Percentiles rank a stretch among this genome's conserved stretches.
These are phyloP conservation scores for Pterocles gutturalis DNA, from an alignment of 2,113 vertebrate species.

Conservation along the genomic window DNA sequence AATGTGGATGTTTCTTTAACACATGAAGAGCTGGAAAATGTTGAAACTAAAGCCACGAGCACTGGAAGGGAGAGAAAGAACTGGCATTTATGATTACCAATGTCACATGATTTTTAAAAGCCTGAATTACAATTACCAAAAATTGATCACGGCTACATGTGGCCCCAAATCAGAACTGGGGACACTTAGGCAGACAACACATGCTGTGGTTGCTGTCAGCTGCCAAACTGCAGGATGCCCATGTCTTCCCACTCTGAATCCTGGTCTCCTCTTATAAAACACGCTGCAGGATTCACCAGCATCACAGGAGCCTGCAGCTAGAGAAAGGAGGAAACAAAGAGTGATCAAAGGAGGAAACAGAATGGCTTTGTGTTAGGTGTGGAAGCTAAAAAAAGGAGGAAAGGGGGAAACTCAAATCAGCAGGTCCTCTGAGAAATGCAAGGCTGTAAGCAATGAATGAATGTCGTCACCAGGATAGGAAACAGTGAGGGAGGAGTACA, in stretches of 20 bases:
- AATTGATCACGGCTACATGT: neutral
- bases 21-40: neutral
- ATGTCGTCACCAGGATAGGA: rapidly evolving
- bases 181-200: neutral
- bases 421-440: neutral
- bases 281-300: neutral
- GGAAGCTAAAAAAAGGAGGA: neutral
- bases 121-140: neutral
- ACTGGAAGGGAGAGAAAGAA: neutral
- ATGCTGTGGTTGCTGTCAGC: neutral
- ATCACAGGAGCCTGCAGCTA: neutral
- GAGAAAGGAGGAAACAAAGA: neutral
- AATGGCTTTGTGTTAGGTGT: neutral
- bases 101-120: neutral
- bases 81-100: neutral
- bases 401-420: neutral
- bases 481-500: rapidly evolving
- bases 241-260: neutral
- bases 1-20: neutral
- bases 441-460: neutral
- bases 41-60: neutral
- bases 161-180: neutral
- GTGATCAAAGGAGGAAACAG: neutral
- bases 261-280: neutral
- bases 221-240: neutral